Percentiles rank a stretch among this genome's conserved stretches.
phyloP scores from a whole-genome alignment of 2,797 vertebrate species.

The Danio jaintianensis region DNA sequence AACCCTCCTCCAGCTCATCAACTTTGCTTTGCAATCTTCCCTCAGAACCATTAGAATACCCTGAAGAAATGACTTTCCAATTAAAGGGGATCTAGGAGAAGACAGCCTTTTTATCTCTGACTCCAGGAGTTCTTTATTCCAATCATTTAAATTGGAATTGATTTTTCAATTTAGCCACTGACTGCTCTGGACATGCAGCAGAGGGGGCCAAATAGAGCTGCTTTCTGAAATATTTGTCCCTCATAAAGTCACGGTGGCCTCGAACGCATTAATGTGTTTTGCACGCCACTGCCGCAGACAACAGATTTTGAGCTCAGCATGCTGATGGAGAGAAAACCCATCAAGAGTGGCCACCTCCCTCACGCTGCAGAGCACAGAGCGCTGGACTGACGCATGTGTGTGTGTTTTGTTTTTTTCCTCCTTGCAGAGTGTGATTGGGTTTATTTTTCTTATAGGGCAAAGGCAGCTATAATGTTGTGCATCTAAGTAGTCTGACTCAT shows the following conservation, averaged over 20 bases:
- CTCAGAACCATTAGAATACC: conserved; percentile 99
- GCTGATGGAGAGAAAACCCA: conserved; percentile 77
- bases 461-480: background rate
- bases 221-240: conserved; percentile 88
- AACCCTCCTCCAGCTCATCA: conserved; percentile 97
- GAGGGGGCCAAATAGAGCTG: conserved; percentile 88
- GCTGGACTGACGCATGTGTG: conserved; percentile 48
- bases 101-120: conserved; percentile 93
- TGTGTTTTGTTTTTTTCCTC: conserved; percentile 12
- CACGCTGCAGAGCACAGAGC: conserved; percentile 62
- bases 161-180: conserved; percentile 99
- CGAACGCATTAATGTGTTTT: conserved; percentile 77
- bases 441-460: conserved; percentile 20
- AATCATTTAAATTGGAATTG: conserved; percentile 99
- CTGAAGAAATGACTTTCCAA: conserved; percentile 99
- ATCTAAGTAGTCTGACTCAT: conserved; percentile 2
- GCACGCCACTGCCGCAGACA: conserved; percentile 76
- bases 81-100: conserved; percentile 98
- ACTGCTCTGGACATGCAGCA: conserved; percentile 94
- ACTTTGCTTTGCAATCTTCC: conserved; percentile 99
- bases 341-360: conserved; percentile 75
- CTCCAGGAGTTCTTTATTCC: conserved; percentile 99
- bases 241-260: conserved; percentile 84
- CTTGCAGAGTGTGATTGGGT: conserved; percentile 7
- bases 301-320: conserved; percentile 81